Conservation (phyloP, 2,113 vertebrate genomes). For the Clarias gariepinus region DNA sequence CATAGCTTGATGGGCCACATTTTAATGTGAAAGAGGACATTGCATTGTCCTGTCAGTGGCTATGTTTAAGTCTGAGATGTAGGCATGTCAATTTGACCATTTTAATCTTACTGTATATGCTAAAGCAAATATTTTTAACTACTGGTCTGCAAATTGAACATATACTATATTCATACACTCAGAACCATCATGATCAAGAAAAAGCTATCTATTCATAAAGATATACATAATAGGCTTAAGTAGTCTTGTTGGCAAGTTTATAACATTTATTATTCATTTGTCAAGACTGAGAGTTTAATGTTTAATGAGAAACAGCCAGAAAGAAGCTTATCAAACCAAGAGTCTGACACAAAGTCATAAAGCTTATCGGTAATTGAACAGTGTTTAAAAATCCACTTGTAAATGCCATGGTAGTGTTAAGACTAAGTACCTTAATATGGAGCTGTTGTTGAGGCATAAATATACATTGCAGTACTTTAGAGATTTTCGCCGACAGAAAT, state of each 20-base stretch:
- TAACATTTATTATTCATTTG: neutral
- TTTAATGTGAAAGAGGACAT: neutral
- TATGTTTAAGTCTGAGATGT: neutral
- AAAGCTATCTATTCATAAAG: neutral
- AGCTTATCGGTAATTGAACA: neutral
- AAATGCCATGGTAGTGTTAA: neutral
- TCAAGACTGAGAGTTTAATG: neutral
- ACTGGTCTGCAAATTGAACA: neutral
- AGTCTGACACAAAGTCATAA: neutral
- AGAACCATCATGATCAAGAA: neutral
- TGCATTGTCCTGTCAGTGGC: neutral
- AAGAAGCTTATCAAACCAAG: neutral
- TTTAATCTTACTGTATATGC: neutral
- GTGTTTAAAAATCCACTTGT: neutral
- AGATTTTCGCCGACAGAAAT: neutral
- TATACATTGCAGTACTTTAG: neutral
- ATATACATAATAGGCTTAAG: neutral
- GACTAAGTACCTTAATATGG: neutral
- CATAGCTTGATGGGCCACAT: neutral
- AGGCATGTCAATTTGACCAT: neutral
- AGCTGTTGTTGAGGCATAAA: neutral
- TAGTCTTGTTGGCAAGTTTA: neutral
- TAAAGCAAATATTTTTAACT: neutral
- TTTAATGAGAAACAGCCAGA: neutral
- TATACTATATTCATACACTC: neutral